These are phyloP conservation scores for Threskiornis aethiopicus DNA, from an alignment of 2,797 vertebrate genomes.

Conservation along the genomic window DNA sequence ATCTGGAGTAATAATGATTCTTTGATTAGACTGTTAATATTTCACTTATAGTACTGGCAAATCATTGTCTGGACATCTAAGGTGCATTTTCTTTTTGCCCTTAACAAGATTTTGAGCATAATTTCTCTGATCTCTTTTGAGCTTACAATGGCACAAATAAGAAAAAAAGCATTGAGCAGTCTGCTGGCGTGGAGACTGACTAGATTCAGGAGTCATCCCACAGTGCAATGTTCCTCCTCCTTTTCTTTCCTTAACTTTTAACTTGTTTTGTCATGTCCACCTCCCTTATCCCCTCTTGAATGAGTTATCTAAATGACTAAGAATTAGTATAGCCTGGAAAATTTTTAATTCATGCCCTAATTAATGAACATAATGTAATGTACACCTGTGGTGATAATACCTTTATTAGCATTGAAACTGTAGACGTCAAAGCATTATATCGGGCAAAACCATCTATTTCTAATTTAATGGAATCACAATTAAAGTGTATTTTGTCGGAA, in stretches of 20 bases:
- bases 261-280: background rate
- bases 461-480: conserved; percentile 71
- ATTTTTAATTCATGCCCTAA: conserved; percentile 64
- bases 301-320: conserved; percentile 40
- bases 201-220: background rate
- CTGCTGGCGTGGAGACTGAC: background rate
- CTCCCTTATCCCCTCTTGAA: background rate
- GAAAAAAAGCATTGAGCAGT: background rate
- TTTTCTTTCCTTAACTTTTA: background rate
- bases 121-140: background rate
- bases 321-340: conserved; percentile 45
- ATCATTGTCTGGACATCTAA: background rate
- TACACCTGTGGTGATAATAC: conserved; percentile 71
- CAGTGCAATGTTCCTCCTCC: background rate
- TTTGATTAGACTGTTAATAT: background rate
- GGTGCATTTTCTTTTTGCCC: background rate
- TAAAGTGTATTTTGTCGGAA: conserved; percentile 67
- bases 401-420: conserved; percentile 67
- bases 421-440: conserved; percentile 69
- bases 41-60: background rate
- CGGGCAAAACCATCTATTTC: conserved; percentile 59
- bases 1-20: background rate
- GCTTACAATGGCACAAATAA: background rate
- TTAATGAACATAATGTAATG: conserved; percentile 65
- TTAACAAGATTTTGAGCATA: background rate